A percentile compares a stretch with the other conserved stretches of the same genome.
Evolutionary conservation across 2,888 invertebrate species (phyloP).

Genomic region (Julus scandinavius): DNA sequence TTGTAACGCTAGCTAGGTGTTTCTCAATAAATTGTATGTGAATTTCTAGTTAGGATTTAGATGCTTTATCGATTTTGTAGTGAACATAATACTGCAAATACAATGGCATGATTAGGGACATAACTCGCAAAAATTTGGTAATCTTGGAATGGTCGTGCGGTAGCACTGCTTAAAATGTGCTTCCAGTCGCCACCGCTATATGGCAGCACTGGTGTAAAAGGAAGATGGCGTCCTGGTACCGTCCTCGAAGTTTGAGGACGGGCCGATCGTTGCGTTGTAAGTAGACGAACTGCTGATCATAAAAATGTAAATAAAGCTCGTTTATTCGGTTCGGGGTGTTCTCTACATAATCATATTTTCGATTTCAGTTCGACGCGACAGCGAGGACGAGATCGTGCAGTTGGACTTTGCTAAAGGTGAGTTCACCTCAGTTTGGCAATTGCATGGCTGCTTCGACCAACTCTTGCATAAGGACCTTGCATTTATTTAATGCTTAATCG

Average conservation of each 20-base stretch:
- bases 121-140: not conserved
- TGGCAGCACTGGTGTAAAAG: constrained; percentile 15
- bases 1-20: no score
- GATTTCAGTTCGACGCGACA: constrained; percentile 60
- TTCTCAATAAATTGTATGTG: no score
- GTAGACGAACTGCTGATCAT: not conserved
- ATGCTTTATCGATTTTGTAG: no score
- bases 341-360: constrained; percentile 53
- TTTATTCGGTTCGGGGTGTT: not conserved
- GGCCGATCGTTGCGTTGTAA: constrained; percentile 56
- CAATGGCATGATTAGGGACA: no score
- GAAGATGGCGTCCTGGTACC: constrained; percentile 57
- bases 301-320: not conserved
- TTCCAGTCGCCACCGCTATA: not conserved
- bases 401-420: constrained; percentile 60
- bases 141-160: not conserved
- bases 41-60: no score
- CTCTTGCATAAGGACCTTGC: not conserved
- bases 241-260: constrained; percentile 56
- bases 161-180: not conserved
- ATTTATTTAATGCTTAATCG: not conserved
- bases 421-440: not conserved
- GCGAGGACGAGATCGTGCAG: constrained; percentile 60
- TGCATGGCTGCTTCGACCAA: not conserved
- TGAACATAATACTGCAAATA: no score